A percentile compares a stretch with the other conserved stretches of the same genome.
phyloP scores from a whole-genome alignment of 1,140 invertebrate genomes.

The Sogatella furcifera region DNA sequence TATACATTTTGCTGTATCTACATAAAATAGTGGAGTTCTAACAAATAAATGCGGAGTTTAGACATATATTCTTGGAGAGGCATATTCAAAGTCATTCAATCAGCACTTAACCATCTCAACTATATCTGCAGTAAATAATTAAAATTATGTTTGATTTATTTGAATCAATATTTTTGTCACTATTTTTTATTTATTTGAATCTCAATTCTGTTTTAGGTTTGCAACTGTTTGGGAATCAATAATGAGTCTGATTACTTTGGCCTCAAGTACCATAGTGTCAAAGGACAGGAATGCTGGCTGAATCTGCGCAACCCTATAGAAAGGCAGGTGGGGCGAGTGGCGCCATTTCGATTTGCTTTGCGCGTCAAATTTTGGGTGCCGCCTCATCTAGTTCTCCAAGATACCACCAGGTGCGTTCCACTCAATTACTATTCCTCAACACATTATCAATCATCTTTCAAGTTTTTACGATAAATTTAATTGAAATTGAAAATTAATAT shows the following conservation, averaged over 20 bases:
- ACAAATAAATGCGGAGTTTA: too few species aligned
- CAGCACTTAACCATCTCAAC: too few species aligned
- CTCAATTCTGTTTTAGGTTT: conserved; percentile 46
- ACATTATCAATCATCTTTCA: not conserved
- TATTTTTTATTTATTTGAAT: too few species aligned
- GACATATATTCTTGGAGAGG: too few species aligned
- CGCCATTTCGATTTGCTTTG: conserved; percentile 48
- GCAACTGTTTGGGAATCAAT: conserved; percentile 64
- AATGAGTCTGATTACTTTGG: conserved; percentile 83
- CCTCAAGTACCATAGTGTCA: conserved; percentile 54
- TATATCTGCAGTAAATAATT: too few species aligned
- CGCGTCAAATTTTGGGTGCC: conserved; percentile 84
- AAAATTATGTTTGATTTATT: too few species aligned
- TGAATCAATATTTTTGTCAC: too few species aligned
- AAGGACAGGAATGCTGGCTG: conserved; percentile 68
- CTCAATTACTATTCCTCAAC: not conserved
- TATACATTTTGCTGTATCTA: too few species aligned
- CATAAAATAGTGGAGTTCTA: too few species aligned
- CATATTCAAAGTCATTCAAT: too few species aligned
- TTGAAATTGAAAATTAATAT: too few species aligned
- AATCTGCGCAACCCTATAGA: conserved; percentile 74
- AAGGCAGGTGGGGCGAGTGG: conserved; percentile 49
- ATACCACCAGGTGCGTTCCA: conserved; percentile 54
- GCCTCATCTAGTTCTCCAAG: conserved; percentile 72
- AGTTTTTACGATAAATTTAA: too few species aligned